Evolutionary conservation across 2,888 invertebrate species (phyloP).

Genomic region (Belgica antarctica): DNA sequence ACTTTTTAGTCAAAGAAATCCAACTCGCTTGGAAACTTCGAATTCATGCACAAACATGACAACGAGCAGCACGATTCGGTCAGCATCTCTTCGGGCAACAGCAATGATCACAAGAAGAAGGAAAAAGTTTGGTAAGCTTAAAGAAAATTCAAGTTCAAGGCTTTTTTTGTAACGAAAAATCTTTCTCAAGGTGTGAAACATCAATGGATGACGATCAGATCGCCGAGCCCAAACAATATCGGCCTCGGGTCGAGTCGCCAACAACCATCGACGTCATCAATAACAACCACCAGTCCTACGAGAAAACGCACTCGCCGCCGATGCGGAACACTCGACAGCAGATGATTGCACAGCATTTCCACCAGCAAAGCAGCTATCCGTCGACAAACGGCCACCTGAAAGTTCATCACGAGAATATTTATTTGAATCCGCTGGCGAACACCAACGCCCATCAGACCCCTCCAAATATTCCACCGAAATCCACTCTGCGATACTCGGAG

Average conservation of each 20-base stretch:
- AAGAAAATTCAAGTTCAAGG: neutral
- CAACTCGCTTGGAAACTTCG: constrained; percentile 47
- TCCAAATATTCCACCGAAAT: constrained; percentile 41
- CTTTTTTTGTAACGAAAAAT: neutral
- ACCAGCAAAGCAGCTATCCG: neutral
- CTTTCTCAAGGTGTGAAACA: constrained; percentile 50
- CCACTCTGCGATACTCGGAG: constrained; percentile 31
- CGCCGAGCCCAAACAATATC: neutral
- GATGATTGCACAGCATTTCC: constrained; percentile 11
- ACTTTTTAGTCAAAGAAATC: constrained; percentile 46
- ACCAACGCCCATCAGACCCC: neutral
- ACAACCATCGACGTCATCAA: constrained; percentile 38
- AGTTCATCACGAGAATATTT: neutral
- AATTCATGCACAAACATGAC: constrained; percentile 45
- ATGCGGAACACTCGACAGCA: neutral
- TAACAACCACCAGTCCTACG: constrained; percentile 28
- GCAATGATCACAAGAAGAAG: constrained; percentile 51
- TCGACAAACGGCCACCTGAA: neutral
- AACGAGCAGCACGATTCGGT: constrained; percentile 49
- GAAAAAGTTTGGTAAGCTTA: constrained; percentile 54
- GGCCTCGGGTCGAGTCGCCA: constrained; percentile 38
- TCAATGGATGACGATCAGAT: constrained; percentile 53
- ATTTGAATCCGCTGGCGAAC: constrained; percentile 32
- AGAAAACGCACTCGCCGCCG: constrained; percentile 26
- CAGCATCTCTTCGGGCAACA: constrained; percentile 51